Percentiles rank a stretch among this genome's conserved stretches.
Evolutionary conservation across 1,140 invertebrate genomes (phyloP).

Genomic region (Notospermus geniculatus): DNA sequence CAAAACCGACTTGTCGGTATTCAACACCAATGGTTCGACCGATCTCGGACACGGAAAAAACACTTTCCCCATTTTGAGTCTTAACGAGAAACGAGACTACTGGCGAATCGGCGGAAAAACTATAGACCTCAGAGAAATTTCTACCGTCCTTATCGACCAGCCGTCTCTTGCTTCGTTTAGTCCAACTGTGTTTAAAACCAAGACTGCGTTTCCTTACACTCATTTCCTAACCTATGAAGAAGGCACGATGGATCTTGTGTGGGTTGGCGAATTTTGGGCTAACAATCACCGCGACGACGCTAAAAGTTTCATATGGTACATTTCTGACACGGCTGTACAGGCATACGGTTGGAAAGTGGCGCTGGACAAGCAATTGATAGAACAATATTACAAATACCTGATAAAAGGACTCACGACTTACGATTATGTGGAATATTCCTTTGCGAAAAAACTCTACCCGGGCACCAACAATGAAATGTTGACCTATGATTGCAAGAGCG

Average conservation of each 20-base stretch:
- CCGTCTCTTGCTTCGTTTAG: neutral
- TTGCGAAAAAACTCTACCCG: slow-evolving; percentile 1
- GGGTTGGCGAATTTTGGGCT: neutral
- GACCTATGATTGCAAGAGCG: neutral
- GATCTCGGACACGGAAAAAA: slow-evolving; percentile 10
- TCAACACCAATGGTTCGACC: neutral
- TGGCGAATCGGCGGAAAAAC: slow-evolving; percentile 7
- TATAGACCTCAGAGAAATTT: slow-evolving; percentile 6
- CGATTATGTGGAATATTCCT: slow-evolving; percentile 8
- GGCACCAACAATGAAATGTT: neutral
- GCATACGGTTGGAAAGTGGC: neutral
- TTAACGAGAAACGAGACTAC: slow-evolving; percentile 8
- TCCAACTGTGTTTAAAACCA: neutral
- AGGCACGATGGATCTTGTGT: neutral
- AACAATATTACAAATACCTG: slow-evolving; percentile 6
- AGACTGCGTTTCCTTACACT: slow-evolving; percentile 2
- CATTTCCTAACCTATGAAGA: slow-evolving; percentile 4
- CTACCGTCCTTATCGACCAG: slow-evolving; percentile 6
- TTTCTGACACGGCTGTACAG: neutral
- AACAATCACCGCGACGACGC: neutral
- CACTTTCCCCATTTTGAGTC: slow-evolving; percentile 9
- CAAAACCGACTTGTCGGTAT: slow-evolving; percentile 1
- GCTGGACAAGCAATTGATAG: neutral
- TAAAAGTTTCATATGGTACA: neutral
- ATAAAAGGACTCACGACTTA: slow-evolving; percentile 5